Percentiles rank a stretch among this genome's conserved stretches.
Evolutionary conservation across 2,797 vertebrate genomes (phyloP).

Genomic region (Leuciscus waleckii): DNA sequence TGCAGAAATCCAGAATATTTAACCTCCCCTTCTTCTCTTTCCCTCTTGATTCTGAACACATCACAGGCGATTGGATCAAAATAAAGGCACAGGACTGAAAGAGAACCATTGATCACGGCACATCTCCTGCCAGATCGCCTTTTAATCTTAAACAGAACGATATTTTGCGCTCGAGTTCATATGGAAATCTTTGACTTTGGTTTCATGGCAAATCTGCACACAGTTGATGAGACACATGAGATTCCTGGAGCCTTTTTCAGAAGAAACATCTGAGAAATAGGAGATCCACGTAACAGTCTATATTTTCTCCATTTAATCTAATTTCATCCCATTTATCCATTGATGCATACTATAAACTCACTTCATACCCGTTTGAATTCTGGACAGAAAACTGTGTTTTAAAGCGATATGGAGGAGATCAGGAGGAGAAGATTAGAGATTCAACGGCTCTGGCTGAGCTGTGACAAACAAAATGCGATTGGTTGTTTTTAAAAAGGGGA

Average conservation of each 20-base stretch:
- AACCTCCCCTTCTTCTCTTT: constrained; percentile 16
- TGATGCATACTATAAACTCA: background rate
- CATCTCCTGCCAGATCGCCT: background rate
- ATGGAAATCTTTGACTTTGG: background rate
- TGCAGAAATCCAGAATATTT: constrained; percentile 69
- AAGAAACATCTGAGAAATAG: background rate
- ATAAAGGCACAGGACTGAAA: background rate
- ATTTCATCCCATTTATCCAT: background rate
- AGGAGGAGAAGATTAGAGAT: no score
- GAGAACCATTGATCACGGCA: constrained; percentile 7
- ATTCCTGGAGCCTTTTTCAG: background rate
- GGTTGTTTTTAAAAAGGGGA: no score
- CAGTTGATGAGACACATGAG: background rate
- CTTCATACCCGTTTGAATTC: no score
- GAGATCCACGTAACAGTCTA: background rate
- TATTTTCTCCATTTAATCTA: background rate
- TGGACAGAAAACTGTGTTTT: no score
- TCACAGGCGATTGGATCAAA: constrained; percentile 44
- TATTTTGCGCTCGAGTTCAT: background rate
- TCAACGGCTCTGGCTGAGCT: no score
- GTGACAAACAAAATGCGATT: no score
- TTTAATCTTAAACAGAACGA: background rate
- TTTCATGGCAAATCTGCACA: background rate
- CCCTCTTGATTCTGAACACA: constrained; percentile 32
- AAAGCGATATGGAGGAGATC: no score